phyloP scores from a whole-genome alignment of 1,140 invertebrate species.

The Orius insidiosus region DNA sequence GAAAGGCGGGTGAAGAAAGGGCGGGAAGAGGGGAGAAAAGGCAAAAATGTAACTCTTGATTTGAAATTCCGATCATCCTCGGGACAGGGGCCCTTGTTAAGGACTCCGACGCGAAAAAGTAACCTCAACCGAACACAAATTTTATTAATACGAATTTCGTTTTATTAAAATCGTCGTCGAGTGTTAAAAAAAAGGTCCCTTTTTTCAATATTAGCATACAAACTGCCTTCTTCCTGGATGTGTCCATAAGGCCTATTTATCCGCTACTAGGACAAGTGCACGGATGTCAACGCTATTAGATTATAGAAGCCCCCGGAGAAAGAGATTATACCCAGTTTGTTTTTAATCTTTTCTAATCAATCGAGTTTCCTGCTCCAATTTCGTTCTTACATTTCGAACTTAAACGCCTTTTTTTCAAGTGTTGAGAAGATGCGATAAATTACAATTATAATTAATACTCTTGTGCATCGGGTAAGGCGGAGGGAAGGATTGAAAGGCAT shows the following conservation, averaged over 20 bases:
- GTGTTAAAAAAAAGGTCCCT: too few relatives aligned
- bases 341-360: too few relatives aligned
- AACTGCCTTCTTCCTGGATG: too few relatives aligned
- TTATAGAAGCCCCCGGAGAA: too few relatives aligned
- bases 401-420: background rate
- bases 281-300: too few relatives aligned
- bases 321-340: too few relatives aligned
- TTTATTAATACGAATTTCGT: constrained; percentile 1
- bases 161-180: background rate
- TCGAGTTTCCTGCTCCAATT: too few relatives aligned
- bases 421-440: constrained; percentile 8
- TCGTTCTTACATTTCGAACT: too few relatives aligned
- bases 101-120: constrained; percentile 1
- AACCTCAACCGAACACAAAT: background rate
- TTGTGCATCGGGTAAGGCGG: constrained; percentile 4
- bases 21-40: too few relatives aligned
- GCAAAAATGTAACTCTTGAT: constrained; percentile 12
- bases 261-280: too few relatives aligned
- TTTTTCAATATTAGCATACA: background rate
- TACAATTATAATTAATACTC: constrained; percentile 11
- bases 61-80: constrained; percentile 10
- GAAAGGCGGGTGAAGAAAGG: too few relatives aligned
- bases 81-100: background rate
- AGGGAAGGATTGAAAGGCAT: constrained; percentile 6
- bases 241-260: too few relatives aligned